phyloP scores from a whole-genome alignment of 2,113 vertebrate genomes.

The Eurypyga helias region DNA sequence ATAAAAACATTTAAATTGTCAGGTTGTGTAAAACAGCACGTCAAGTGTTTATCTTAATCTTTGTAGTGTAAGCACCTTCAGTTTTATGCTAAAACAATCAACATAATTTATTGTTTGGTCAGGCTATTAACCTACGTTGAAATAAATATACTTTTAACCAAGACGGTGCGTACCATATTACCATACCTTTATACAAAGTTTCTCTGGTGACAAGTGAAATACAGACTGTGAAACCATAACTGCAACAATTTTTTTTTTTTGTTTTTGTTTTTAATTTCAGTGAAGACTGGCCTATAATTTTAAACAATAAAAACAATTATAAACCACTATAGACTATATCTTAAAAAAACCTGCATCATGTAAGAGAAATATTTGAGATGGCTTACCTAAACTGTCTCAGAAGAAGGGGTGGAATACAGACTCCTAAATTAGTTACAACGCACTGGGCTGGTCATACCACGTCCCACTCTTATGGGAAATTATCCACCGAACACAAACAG shows the following conservation, averaged over 20 bases:
- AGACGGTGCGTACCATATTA: slow-evolving; percentile 17
- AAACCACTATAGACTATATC: not conserved
- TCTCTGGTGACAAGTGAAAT: not conserved
- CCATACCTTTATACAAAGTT: not conserved
- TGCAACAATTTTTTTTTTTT: not conserved
- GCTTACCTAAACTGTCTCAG: not conserved
- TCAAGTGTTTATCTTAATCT: slow-evolving; percentile 45
- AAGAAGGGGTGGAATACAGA: not conserved
- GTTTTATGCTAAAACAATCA: slow-evolving; percentile 49
- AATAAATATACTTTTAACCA: slow-evolving; percentile 67
- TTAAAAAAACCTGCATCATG: not conserved
- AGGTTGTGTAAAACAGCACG: slow-evolving; percentile 54
- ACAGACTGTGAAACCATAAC: not conserved
- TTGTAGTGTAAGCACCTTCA: slow-evolving; percentile 58
- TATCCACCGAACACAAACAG: not conserved
- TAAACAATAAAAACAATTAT: not conserved
- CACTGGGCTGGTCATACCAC: not conserved
- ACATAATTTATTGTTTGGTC: slow-evolving; percentile 57
- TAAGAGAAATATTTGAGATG: not conserved
- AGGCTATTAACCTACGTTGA: not conserved
- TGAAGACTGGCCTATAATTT: slow-evolving; percentile 18
- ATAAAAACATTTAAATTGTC: slow-evolving; percentile 67
- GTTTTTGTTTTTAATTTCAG: slow-evolving; percentile 30
- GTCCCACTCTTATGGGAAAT: not conserved
- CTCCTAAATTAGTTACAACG: not conserved